Percentiles rank a stretch among this genome's conserved stretches.
Conservation (phyloP, 2,797 vertebrate genomes). For the Eutrigla gurnardus region DNA sequence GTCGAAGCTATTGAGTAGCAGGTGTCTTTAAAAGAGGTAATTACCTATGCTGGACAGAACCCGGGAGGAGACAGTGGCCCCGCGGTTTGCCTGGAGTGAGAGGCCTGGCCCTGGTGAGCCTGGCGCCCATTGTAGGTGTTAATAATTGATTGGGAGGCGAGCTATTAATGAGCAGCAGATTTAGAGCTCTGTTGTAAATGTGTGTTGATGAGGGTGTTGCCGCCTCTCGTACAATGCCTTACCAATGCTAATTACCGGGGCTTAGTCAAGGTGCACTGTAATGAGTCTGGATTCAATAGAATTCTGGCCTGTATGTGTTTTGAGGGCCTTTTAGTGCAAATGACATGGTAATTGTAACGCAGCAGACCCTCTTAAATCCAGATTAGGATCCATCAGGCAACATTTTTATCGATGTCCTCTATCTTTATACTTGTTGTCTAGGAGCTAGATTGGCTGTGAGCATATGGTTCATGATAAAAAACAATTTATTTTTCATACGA, state of each 20-base stretch:
- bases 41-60: constrained; percentile 83
- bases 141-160: constrained; percentile 88
- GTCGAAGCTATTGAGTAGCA: constrained; percentile 90
- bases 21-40: constrained; percentile 87
- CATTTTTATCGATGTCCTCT: constrained; percentile 45
- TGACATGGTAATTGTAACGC: constrained; percentile 75
- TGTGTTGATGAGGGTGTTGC: constrained; percentile 82
- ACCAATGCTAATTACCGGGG: constrained; percentile 82
- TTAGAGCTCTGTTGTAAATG: constrained; percentile 81
- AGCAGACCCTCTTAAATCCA: constrained; percentile 64
- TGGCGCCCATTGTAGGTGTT: constrained; percentile 83
- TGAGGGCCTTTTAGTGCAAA: constrained; percentile 77
- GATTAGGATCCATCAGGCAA: constrained; percentile 60
- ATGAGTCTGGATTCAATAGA: constrained; percentile 79
- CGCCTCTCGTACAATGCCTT: constrained; percentile 80
- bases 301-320: constrained; percentile 76
- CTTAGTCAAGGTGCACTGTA: constrained; percentile 83
- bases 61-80: constrained; percentile 69
- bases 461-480: constrained; percentile 43
- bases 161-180: constrained; percentile 86
- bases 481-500: constrained; percentile 27
- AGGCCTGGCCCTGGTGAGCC: constrained; percentile 76
- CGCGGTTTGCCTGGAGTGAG: constrained; percentile 75
- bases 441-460: constrained; percentile 34
- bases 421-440: constrained; percentile 57